Evolutionary conservation across 2,888 invertebrate species (phyloP), one percentile per base, ranked within the genome.

Genomic region (Opisthograptis luteolata): DNA sequence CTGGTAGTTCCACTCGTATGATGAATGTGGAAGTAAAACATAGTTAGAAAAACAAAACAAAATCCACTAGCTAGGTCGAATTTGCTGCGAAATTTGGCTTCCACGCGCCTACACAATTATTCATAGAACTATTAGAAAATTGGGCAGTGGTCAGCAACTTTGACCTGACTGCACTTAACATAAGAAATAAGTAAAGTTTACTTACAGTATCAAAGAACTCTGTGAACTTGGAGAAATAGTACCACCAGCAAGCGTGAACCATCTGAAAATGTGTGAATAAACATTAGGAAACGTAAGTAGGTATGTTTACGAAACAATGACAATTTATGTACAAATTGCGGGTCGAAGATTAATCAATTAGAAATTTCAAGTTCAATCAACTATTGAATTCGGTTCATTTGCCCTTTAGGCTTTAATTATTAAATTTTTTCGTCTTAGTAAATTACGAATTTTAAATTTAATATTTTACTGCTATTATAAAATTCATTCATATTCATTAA

Each of bases 151-250:
- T n/a, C n/a, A n/a, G n/a, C n/a, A n/a, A n/a, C n/a, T n/a, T n/a
- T n/a, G n/a, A n/a, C n/a, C n/a, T n/a, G n/a, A n/a, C n/a, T n/a
- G n/a, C n/a, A n/a, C n/a, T 31, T 7, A 20, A 31, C 8, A 17
- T 14, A 6, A 22, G 8, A 15, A 4, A 7, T 10, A 15, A n/a
- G 12, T 3, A 20, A 30, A 8, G 22, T 13, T 9, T 54, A 92
- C 95, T 95, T 88, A 98, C 98, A 87, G 98, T 98, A 88, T 98
- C 98, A 87, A 98, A 93, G 84, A 98, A 97, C 88, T 98, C 98
- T 66, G 97, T 96, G 89, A 98, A 98, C 87, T 98, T 98, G 44
- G 98, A 97, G 84, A 98, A 95, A 86, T 96, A 98, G 87, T 98
- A 98, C 97, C 97, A 97, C 97, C 98, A 98, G 81, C 97, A 96